Evolutionary conservation across 1,140 invertebrate genomes (phyloP), one percentile per base, ranked within the genome.

Genomic region (Teleopsis dalmanni): DNA sequence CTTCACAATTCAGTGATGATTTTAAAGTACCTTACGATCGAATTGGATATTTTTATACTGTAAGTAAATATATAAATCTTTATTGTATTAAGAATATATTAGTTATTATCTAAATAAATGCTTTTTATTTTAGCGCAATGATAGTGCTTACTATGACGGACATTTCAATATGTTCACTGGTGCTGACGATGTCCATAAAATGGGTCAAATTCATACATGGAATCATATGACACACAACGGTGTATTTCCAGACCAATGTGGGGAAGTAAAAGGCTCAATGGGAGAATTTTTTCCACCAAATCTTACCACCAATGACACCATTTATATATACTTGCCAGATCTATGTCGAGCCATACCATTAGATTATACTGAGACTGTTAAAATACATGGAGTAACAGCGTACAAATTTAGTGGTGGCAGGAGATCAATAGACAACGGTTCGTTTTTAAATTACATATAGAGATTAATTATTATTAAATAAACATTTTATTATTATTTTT

Each of bases 11-110:
- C 35, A 21, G 27, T 11, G 22, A 21, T 7, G 44, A 44, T 18
- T 18, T 51, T 0, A 70, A 78, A 1, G 78, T 82, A 8, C 77
- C 77, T 0, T 80, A 77, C 35, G 82, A 85, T 62, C 78, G 75
- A 49, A 82, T 90, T 61, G 87, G 84, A 26, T 83, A 83, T 75
- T 86, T 89, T 68, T 89, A 88, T 70, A 75, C 75, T 71, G 85
- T 87, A 75, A 68, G 74, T 65, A 56, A 26, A 11, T 18, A 22
- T 33, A 3, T 38, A 38, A 22, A 13, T 19, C 25, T 23, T 9
- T 19, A 5, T 14, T 16, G 10, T 18, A 9, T 6, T 0, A 36
- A 36, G 10, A 8, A 36, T 36, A n/a, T n/a, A n/a, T n/a, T n/a
- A n/a, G n/a, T n/a, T n/a, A n/a, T n/a, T n/a, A n/a, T n/a, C n/a